phyloP scores from a whole-genome alignment of 2,888 invertebrate genomes.

The Trachelus tabidus region DNA sequence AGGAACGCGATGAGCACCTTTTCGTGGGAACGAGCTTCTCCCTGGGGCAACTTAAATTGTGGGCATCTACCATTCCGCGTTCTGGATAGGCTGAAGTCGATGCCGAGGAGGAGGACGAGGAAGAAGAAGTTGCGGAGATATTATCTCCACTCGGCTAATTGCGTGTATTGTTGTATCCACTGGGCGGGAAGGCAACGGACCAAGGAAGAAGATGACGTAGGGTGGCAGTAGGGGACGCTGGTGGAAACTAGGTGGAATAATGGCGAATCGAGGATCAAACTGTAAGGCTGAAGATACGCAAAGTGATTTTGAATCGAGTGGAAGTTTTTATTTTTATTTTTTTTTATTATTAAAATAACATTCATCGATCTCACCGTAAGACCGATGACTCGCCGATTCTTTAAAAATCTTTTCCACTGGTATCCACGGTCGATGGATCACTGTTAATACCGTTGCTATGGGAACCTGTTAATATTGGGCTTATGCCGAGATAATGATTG shows the following conservation, averaged over 20 bases:
- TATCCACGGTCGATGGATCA: neutral
- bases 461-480: neutral
- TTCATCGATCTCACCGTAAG: neutral
- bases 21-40: constrained; percentile 29
- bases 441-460: neutral
- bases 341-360: neutral
- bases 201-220: neutral
- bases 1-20: constrained; percentile 18
- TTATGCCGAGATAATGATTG: neutral
- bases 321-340: too few relatives aligned
- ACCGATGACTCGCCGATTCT: neutral
- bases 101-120: neutral
- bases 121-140: constrained; percentile 16
- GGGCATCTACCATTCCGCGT: neutral
- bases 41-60: constrained; percentile 4
- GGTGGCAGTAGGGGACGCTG: constrained; percentile 11
- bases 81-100: neutral
- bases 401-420: neutral
- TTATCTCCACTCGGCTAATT: constrained; percentile 41
- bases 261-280: constrained; percentile 7
- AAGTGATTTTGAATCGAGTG: neutral
- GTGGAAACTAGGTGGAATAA: constrained; percentile 16
- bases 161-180: constrained; percentile 37
- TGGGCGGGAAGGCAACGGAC: neutral
- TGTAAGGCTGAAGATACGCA: neutral